Percentiles rank a stretch among this genome's conserved stretches.
Conservation (phyloP, 2,113 vertebrate genomes). For the Centropus bengalensis region DNA sequence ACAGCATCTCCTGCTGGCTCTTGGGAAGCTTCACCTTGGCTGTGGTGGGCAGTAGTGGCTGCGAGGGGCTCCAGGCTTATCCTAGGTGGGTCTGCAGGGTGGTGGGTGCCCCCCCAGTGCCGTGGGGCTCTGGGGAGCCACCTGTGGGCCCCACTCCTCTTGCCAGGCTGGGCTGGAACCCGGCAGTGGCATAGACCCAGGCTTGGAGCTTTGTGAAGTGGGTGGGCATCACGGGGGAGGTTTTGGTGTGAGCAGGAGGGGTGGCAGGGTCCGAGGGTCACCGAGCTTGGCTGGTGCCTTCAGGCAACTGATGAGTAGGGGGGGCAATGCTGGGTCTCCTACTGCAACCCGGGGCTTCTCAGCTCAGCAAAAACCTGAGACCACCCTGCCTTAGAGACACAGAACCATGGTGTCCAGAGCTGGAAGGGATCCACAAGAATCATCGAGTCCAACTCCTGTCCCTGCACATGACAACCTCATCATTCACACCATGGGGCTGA, state of each 20-base stretch:
- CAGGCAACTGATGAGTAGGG: neutral
- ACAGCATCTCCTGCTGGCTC: neutral
- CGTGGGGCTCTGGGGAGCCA: neutral
- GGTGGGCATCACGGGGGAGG: neutral
- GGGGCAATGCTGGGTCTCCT: fast-evolving
- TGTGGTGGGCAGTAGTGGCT: neutral
- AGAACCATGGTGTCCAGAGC: too few relatives aligned
- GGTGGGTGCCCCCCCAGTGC: too few relatives aligned
- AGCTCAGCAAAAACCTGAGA: neutral
- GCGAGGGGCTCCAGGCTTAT: neutral
- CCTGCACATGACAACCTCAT: too few relatives aligned
- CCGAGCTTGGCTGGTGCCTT: fast-evolving
- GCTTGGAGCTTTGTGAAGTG: fast-evolving
- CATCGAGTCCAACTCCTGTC: too few relatives aligned
- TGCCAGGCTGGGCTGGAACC: neutral
- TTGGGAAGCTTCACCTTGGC: neutral
- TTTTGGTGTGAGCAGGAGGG: fast-evolving
- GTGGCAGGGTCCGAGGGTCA: fast-evolving
- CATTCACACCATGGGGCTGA: too few relatives aligned
- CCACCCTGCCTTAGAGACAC: too few relatives aligned
- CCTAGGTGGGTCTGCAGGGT: neutral
- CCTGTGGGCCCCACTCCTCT: neutral
- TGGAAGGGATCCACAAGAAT: too few relatives aligned
- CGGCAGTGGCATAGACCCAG: neutral
- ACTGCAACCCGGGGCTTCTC: fast-evolving